Conservation (phyloP, 2,113 vertebrate genomes). For the Hyaena hyaena region DNA sequence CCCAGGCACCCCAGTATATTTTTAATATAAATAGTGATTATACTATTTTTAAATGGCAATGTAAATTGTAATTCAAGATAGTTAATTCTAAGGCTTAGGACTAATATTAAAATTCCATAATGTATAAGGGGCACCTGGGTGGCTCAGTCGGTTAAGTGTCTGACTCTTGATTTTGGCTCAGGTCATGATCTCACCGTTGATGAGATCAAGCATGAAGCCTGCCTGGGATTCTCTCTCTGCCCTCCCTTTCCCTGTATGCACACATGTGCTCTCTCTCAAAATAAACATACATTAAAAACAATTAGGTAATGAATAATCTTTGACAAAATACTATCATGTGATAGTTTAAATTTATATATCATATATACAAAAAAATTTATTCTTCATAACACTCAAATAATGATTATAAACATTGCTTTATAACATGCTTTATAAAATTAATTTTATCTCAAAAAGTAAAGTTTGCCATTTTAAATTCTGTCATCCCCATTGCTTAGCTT, state of each 20-base stretch:
- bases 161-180: too few species aligned
- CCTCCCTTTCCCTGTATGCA: too few species aligned
- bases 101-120: conserved; percentile 11
- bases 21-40: background rate
- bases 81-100: conserved; percentile 5
- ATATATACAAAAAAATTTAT: background rate
- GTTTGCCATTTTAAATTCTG: background rate
- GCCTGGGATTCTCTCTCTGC: too few species aligned
- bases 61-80: background rate
- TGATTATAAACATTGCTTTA: background rate
- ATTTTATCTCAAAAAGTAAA: conserved; percentile 16
- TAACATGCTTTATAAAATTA: conserved; percentile 1
- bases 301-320: background rate
- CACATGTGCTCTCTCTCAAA: too few species aligned
- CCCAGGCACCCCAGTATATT: background rate
- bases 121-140: background rate
- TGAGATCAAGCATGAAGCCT: too few species aligned
- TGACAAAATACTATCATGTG: background rate
- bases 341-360: background rate
- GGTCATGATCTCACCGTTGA: too few species aligned
- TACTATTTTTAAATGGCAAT: conserved; percentile 14
- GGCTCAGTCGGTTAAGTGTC: too few species aligned
- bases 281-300: too few species aligned
- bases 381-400: conserved; percentile 11
- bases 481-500: background rate